Evolutionary conservation across 2,113 vertebrate species (phyloP).

Genomic region (Gulo gulo): DNA sequence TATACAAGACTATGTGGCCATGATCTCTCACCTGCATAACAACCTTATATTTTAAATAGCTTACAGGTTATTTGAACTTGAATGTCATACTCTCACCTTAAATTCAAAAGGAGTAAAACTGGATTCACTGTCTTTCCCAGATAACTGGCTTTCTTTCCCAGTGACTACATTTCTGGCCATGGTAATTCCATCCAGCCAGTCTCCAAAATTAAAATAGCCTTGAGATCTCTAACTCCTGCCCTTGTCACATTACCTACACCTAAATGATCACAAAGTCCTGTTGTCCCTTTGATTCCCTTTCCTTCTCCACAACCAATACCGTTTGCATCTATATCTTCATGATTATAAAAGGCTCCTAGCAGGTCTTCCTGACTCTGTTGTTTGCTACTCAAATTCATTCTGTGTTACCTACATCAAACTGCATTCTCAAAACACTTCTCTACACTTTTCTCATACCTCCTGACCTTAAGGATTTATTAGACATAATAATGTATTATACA

Average conservation of each 20-base stretch:
- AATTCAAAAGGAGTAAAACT: background rate
- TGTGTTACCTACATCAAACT: background rate
- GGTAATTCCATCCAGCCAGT: background rate
- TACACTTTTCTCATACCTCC: background rate
- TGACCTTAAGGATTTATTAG: background rate
- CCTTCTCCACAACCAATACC: background rate
- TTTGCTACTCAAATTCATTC: background rate
- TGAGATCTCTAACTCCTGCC: background rate
- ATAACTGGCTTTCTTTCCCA: background rate
- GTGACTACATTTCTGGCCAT: background rate
- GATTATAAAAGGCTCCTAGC: background rate
- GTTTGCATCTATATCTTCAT: background rate
- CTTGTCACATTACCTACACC: background rate
- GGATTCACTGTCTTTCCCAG: background rate
- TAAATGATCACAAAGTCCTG: background rate
- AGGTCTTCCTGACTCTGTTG: background rate
- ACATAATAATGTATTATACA: background rate
- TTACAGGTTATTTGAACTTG: background rate
- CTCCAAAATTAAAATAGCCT: background rate
- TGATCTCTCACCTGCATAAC: background rate
- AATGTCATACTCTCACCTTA: background rate
- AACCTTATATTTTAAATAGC: background rate
- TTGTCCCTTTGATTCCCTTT: background rate
- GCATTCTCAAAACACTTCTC: background rate
- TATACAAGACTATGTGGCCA: background rate